Base-by-base conservation (phyloP, 2,888 invertebrate species). In the Drosophila mimetica region DNA sequence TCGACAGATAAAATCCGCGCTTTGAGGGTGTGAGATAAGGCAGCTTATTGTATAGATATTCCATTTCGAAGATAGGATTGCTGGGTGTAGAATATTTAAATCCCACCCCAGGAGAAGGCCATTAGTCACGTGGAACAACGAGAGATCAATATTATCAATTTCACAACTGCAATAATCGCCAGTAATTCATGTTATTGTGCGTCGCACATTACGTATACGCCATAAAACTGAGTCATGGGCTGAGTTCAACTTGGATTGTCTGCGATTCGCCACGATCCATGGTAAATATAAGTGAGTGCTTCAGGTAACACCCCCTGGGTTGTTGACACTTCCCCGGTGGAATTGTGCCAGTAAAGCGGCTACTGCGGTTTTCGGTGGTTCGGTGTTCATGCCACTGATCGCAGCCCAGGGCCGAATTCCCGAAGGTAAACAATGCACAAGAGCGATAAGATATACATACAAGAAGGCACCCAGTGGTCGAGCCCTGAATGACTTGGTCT, bases 321-420 rank as follows among this genome's bases (percentile, higher is more conserved):
- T 76, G 74, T 76, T 75, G 74, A 71, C 79, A 63, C 44, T 63
- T 73, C 61, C 66, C 48, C 28, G 46, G 48, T 60, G 63, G 71
- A 76, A 71, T 63, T 73, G 77, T 75, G 80, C 75, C 77, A 79
- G 69, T 72, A 51, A 69, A 70, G 37, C 70, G 48, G 32, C 63
- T 51, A 63, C 63, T 34, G 60, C 16, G 16, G 41, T 42, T 64
- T 51, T 30, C 16, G 51, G 41, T 16, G 34, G 63, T 51, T 30
- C 16, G 51, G 41, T 16, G 34, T 34, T 28, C 65, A 16, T 41
- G 39, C 60, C 47, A 51, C 44, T 52, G 54, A 36, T 57, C 48
- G 50, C 39, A 44, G 53, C 48, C 50, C 73, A 77, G 55, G 65
- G 60, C 64, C 73, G 57, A 74, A 58, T 61, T 66, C 67, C 71